These are phyloP conservation scores for Fistularia tabacaria DNA, from an alignment of 2,797 vertebrate species.

Conservation along the genomic window DNA sequence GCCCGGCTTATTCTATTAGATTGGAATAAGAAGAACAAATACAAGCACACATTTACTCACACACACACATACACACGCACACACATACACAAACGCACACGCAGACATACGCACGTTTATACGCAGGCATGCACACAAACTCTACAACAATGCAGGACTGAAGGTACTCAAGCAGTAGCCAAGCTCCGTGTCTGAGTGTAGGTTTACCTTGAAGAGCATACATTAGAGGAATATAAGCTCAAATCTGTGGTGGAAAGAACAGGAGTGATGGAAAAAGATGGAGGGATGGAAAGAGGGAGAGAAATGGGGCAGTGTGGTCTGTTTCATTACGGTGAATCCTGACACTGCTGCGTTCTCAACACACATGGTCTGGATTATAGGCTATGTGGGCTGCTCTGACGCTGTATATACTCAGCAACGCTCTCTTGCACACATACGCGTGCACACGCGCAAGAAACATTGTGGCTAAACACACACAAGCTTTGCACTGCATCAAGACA, in stretches of 20 bases:
- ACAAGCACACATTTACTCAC: slow-evolving; percentile 31
- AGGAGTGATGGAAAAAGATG: slow-evolving; percentile 59
- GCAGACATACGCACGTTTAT: slow-evolving; percentile 15
- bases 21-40: slow-evolving; percentile 65
- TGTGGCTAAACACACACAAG: slow-evolving; percentile 34
- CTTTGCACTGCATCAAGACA: slow-evolving; percentile 40
- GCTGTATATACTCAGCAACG: slow-evolving; percentile 57
- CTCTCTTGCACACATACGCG: slow-evolving; percentile 26
- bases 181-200: slow-evolving; percentile 21
- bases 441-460: slow-evolving; percentile 36
- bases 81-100: slow-evolving; percentile 15
- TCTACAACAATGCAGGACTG: slow-evolving; percentile 38
- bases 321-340: slow-evolving; percentile 76
- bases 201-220: slow-evolving; percentile 55
- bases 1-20: slow-evolving; percentile 76
- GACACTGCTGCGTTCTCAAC: slow-evolving; percentile 74
- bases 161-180: slow-evolving; percentile 43
- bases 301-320: slow-evolving; percentile 72
- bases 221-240: slow-evolving; percentile 30
- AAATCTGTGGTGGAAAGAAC: slow-evolving; percentile 52
- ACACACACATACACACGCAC: slow-evolving; percentile 19
- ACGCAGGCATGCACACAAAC: slow-evolving; percentile 10
- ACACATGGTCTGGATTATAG: slow-evolving; percentile 77
- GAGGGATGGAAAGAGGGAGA: slow-evolving; percentile 62
- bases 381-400: slow-evolving; percentile 64